These are phyloP conservation scores for Acanthiza pusilla DNA, from an alignment of 2,797 vertebrate species.

Conservation along the genomic window DNA sequence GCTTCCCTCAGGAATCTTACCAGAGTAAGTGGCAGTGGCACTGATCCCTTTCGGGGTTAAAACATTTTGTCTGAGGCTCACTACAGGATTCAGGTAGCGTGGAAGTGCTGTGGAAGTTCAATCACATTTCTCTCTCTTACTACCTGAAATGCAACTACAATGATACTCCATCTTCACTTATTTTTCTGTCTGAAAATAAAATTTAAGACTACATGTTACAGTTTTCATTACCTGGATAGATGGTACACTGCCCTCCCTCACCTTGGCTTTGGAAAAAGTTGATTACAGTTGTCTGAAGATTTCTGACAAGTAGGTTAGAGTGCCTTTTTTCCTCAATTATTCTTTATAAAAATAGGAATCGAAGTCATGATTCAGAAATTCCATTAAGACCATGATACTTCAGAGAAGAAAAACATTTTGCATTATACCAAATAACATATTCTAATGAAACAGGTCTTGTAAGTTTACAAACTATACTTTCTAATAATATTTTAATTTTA, in stretches of 20 bases:
- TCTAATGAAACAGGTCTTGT: background rate
- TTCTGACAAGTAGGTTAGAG: background rate
- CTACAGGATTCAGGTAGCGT: background rate
- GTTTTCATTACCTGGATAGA: background rate
- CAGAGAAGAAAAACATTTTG: background rate
- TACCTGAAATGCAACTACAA: background rate
- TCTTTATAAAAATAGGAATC: background rate
- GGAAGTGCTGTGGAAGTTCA: background rate
- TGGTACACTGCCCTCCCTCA: background rate
- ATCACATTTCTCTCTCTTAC: background rate
- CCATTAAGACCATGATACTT: background rate
- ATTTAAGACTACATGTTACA: background rate
- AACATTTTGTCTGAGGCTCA: background rate
- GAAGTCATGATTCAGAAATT: background rate
- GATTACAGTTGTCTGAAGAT: background rate
- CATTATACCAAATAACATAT: background rate
- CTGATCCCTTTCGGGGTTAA: rapidly evolving
- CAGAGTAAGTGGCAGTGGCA: background rate
- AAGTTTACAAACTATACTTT: background rate
- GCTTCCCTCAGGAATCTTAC: background rate
- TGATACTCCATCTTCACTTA: background rate
- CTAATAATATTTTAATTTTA: background rate
- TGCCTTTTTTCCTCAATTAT: background rate
- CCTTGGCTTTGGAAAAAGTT: background rate
- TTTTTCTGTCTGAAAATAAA: background rate